Conservation (phyloP, 2,888 invertebrate genomes). For the Nycteola revayana region DNA sequence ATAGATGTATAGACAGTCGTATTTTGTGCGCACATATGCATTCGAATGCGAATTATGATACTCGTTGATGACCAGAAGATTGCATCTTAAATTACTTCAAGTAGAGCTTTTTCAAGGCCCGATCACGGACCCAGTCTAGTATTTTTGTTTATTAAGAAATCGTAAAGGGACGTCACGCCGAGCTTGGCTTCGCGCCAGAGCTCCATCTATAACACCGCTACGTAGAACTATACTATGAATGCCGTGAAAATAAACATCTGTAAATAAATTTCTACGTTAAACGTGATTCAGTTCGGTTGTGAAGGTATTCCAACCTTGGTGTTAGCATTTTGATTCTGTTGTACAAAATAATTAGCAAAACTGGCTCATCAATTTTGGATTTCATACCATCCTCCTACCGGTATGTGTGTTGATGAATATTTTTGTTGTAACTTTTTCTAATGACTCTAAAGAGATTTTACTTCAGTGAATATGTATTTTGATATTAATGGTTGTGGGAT, state of each 20-base stretch:
- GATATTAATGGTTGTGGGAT: not conserved
- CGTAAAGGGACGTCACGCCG: constrained; percentile 5
- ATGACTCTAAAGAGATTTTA: not conserved
- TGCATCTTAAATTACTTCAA: too few relatives aligned
- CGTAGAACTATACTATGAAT: constrained; percentile 44
- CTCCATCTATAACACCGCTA: constrained; percentile 46
- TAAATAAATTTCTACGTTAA: constrained; percentile 67
- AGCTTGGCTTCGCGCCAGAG: constrained; percentile 59
- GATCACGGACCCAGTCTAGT: too few relatives aligned
- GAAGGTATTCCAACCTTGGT: constrained; percentile 24
- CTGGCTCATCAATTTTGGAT: constrained; percentile 95
- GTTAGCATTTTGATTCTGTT: too few relatives aligned
- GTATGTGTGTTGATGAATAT: too few relatives aligned
- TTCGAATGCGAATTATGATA: too few relatives aligned
- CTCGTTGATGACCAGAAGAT: too few relatives aligned
- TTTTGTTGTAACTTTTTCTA: too few relatives aligned
- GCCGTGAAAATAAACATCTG: constrained; percentile 75
- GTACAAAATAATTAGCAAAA: constrained; percentile 65
- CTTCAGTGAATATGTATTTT: not conserved
- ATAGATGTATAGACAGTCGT: too few relatives aligned
- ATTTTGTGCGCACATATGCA: too few relatives aligned
- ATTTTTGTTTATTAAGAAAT: too few relatives aligned
- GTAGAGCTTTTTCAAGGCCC: too few relatives aligned
- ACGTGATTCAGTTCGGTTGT: constrained; percentile 40
- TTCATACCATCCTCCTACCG: constrained; percentile 90